phyloP scores from a whole-genome alignment of 2,797 vertebrate species.

The Phalanger gymnotis region DNA sequence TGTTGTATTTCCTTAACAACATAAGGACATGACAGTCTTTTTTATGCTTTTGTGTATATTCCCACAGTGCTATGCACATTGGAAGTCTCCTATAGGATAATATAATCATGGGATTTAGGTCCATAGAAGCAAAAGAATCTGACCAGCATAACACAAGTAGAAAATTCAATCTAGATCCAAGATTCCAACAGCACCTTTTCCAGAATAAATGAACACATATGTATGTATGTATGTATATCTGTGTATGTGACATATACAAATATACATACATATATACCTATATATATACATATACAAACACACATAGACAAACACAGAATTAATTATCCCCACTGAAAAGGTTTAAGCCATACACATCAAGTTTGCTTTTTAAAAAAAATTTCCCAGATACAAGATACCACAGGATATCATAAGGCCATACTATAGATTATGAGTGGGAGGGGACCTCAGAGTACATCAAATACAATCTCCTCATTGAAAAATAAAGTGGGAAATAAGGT shows the following conservation, averaged over 20 bases:
- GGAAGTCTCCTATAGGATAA: background rate
- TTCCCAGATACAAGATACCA: background rate
- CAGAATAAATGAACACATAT: background rate
- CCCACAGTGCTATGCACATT: background rate
- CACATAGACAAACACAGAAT: background rate
- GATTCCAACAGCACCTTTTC: background rate
- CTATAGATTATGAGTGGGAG: background rate
- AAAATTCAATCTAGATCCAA: background rate
- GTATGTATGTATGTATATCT: background rate
- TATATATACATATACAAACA: background rate
- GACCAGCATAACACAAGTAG: background rate
- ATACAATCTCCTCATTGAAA: background rate
- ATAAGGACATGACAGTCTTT: background rate
- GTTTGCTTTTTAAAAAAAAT: background rate
- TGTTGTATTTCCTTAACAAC: background rate
- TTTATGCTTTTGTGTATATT: background rate
- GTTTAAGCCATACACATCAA: background rate
- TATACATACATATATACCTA: no score
- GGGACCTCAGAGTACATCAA: background rate
- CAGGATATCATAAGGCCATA: background rate
- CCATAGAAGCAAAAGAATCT: background rate
- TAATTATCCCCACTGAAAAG: background rate
- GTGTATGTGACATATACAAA: no score
- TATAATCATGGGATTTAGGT: background rate
- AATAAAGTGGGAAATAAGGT: background rate